Percentiles rank a stretch among this genome's conserved stretches.
Conservation (phyloP, 2,888 invertebrate genomes). For the Sarcophaga rosellei region DNA sequence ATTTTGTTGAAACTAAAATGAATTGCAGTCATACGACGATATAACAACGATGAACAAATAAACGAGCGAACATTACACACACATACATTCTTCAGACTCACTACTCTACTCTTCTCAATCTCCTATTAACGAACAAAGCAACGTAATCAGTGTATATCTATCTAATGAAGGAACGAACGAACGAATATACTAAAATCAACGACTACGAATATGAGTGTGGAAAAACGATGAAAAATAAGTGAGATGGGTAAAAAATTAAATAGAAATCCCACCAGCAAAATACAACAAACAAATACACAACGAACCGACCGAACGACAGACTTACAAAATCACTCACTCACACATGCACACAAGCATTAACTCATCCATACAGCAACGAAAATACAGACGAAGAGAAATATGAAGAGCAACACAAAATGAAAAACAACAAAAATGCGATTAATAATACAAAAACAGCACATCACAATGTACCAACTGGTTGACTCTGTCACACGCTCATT, state of each 20-base stretch:
- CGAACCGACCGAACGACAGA: slow-evolving; percentile 57
- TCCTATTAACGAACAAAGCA: slow-evolving; percentile 31
- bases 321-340: slow-evolving; percentile 45
- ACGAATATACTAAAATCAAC: neutral
- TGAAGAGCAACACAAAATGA: slow-evolving; percentile 36
- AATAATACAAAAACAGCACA: slow-evolving; percentile 23
- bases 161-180: slow-evolving; percentile 33
- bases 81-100: slow-evolving; percentile 6
- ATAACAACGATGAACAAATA: neutral
- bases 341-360: slow-evolving; percentile 40
- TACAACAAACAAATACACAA: slow-evolving; percentile 37
- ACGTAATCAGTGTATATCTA: slow-evolving; percentile 53
- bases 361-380: slow-evolving; percentile 5
- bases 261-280: slow-evolving; percentile 43
- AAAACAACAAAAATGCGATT: slow-evolving; percentile 45
- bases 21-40: slow-evolving; percentile 12
- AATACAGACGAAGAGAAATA: neutral
- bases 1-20: slow-evolving; percentile 21
- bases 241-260: slow-evolving; percentile 28
- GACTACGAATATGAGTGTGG: slow-evolving; percentile 15
- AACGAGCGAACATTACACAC: slow-evolving; percentile 15
- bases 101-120: slow-evolving; percentile 26
- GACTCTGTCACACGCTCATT: slow-evolving; percentile 63
- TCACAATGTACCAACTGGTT: slow-evolving; percentile 36
- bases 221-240: slow-evolving; percentile 22